phyloP scores from a whole-genome alignment of 2,797 vertebrate species.

The Pelodytes ibericus region DNA sequence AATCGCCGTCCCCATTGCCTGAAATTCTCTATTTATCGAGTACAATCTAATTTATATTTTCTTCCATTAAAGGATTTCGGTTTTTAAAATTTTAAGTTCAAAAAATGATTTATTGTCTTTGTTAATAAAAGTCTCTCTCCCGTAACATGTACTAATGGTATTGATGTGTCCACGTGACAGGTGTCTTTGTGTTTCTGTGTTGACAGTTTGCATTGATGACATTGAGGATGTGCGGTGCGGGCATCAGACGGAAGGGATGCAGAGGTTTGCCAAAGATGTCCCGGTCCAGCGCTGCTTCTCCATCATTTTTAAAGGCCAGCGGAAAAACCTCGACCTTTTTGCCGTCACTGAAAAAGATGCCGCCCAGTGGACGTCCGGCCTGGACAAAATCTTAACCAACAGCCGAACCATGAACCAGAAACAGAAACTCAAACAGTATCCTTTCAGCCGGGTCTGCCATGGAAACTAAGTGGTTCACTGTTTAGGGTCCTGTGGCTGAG shows the following conservation, averaged over 20 bases:
- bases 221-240: constrained; percentile 88
- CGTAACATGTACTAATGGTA: too few species aligned
- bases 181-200: too few species aligned
- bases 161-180: too few species aligned
- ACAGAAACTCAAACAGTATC: constrained; percentile 95
- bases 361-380: constrained; percentile 80
- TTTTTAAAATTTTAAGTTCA: too few species aligned
- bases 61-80: too few species aligned
- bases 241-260: constrained; percentile 88
- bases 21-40: too few species aligned
- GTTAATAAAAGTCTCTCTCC: too few species aligned
- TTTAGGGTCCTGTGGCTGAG: too few species aligned
- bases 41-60: too few species aligned
- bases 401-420: constrained; percentile 79
- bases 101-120: too few species aligned
- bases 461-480: too few species aligned
- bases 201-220: constrained; percentile 88
- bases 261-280: constrained; percentile 78
- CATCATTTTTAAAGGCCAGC: constrained; percentile 87
- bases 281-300: constrained; percentile 87
- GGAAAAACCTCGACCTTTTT: constrained; percentile 89
- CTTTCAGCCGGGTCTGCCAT: constrained; percentile 64
- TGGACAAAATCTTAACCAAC: constrained; percentile 84
- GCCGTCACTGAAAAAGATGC: constrained; percentile 72
- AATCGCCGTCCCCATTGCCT: too few species aligned